A percentile compares a stretch with the other conserved stretches of the same genome.
Evolutionary conservation across 2,113 vertebrate genomes (phyloP).

Genomic region (human): DNA sequence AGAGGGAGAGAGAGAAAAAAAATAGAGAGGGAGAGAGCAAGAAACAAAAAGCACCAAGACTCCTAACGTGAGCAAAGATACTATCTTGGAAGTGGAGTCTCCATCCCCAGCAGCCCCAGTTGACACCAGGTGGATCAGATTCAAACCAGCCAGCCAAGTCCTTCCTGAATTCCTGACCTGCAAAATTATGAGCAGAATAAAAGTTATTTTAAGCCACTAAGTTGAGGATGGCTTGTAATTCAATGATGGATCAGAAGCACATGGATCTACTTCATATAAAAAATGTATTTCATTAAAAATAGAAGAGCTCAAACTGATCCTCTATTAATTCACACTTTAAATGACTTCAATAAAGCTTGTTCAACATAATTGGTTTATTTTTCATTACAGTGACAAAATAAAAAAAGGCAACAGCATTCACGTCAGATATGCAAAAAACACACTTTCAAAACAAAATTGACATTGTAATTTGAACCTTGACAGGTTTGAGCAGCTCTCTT

Average conservation of each 20-base stretch:
- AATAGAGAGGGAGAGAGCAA: neutral
- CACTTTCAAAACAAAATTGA: neutral
- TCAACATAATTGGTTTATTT: neutral
- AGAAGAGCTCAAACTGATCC: neutral
- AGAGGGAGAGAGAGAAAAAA: neutral
- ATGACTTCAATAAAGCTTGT: neutral
- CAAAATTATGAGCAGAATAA: neutral
- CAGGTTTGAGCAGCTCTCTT: neutral
- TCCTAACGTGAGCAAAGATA: neutral
- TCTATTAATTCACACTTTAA: constrained; percentile 34
- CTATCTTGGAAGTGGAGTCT: neutral
- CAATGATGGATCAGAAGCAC: neutral
- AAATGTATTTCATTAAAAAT: constrained; percentile 30
- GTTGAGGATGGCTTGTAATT: neutral
- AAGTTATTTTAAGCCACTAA: neutral
- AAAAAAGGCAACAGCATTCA: constrained; percentile 41
- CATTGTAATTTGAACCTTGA: constrained; percentile 56
- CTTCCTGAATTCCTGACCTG: neutral
- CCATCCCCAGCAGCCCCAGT: neutral
- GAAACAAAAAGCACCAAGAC: neutral
- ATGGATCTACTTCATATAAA: neutral
- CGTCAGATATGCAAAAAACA: constrained; percentile 40
- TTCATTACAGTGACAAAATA: neutral
- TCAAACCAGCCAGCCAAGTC: neutral
- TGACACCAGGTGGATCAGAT: neutral